These are phyloP conservation scores for Phoenoteleia sp. DNA, from an alignment of 2,888 invertebrate species.

Conservation along the genomic window DNA sequence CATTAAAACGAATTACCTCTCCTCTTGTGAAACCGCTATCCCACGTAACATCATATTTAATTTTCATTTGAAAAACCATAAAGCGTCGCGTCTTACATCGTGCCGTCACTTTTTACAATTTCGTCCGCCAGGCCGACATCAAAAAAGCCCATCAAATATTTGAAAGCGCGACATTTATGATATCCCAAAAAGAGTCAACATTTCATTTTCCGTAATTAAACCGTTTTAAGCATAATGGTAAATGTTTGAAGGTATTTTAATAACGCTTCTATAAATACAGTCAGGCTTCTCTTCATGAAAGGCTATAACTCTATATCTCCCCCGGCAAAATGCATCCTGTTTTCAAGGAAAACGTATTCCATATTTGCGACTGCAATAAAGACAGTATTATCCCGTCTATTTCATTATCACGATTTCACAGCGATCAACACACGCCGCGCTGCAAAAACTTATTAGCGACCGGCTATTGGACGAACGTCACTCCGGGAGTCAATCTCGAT, in stretches of 20 bases:
- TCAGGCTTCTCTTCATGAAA: conserved; percentile 33
- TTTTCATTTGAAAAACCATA: conserved; percentile 21
- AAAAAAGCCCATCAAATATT: conserved; percentile 62
- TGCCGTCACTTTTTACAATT: conserved; percentile 31
- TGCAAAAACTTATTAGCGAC: conserved; percentile 74
- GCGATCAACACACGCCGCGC: conserved; percentile 61
- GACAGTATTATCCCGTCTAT: conserved; percentile 69
- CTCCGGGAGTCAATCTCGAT: conserved; percentile 75
- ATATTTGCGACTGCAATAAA: conserved; percentile 71
- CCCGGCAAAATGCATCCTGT: conserved; percentile 65
- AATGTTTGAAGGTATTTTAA: conserved; percentile 70
- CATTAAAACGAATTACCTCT: conserved; percentile 32
- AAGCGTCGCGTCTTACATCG: conserved; percentile 20
- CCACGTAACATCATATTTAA: conserved; percentile 29
- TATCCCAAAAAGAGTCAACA: conserved; percentile 60
- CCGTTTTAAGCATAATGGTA: conserved; percentile 66
- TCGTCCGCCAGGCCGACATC: neutral
- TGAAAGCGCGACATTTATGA: conserved; percentile 50
- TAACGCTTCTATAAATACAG: conserved; percentile 70
- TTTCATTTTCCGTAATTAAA: conserved; percentile 69
- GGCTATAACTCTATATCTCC: conserved; percentile 63
- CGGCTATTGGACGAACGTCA: conserved; percentile 72
- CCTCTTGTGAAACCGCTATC: neutral
- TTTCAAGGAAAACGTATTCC: conserved; percentile 69
- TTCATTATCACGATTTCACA: conserved; percentile 71